Conservation (phyloP, 2,113 vertebrate species). For the Vimba vimba region DNA sequence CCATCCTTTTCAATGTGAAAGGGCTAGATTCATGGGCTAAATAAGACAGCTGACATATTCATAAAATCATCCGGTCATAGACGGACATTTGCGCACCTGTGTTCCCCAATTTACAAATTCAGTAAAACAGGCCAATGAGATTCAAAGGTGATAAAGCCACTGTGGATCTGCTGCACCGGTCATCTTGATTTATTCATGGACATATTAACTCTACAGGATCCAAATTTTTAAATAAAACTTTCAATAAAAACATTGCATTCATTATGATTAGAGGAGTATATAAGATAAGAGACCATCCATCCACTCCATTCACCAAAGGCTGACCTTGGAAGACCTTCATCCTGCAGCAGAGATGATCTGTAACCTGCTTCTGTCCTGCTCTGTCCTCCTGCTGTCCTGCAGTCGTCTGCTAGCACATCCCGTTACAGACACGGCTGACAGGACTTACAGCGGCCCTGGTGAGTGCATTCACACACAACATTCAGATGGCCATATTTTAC, state of each 20-base stretch:
- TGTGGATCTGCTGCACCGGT: background rate
- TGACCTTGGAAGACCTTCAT: background rate
- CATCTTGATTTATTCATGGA: slow-evolving; percentile 28
- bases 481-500: background rate
- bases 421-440: slow-evolving; percentile 72
- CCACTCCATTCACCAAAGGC: background rate
- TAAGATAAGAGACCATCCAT: slow-evolving; percentile 58
- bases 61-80: slow-evolving; percentile 20
- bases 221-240: slow-evolving; percentile 27
- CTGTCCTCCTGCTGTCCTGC: slow-evolving; percentile 69
- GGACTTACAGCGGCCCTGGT: slow-evolving; percentile 72
- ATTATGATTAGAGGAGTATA: slow-evolving; percentile 61
- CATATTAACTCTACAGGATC: background rate
- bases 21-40: background rate
- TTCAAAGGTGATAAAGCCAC: slow-evolving; percentile 23
- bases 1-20: background rate
- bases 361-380: slow-evolving; percentile 69
- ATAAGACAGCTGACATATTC: background rate
- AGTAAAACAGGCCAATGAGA: slow-evolving; percentile 49
- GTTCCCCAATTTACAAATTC: slow-evolving; percentile 41
- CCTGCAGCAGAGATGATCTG: slow-evolving; percentile 64
- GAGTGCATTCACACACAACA: slow-evolving; percentile 39
- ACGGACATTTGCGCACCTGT: slow-evolving; percentile 51
- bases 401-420: slow-evolving; percentile 71
- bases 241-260: slow-evolving; percentile 46